Conservation (phyloP, 2,113 vertebrate species). For the Salminus brasiliensis region DNA sequence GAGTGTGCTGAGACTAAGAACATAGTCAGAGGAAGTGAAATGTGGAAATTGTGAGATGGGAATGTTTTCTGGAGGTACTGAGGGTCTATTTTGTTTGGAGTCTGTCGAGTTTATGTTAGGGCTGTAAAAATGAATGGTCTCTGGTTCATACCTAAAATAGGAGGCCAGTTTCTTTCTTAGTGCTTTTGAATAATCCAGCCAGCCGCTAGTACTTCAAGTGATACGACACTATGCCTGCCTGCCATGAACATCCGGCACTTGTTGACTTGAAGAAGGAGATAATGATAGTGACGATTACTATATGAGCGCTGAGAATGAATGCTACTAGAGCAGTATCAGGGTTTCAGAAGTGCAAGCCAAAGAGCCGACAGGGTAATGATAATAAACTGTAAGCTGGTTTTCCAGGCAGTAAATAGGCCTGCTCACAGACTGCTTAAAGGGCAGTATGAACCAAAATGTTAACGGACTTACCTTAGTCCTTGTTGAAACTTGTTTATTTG, state of each 20-base stretch:
- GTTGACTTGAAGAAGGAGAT: slow-evolving; percentile 16
- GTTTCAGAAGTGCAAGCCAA: neutral
- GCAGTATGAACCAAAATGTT: too few relatives aligned
- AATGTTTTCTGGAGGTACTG: slow-evolving; percentile 16
- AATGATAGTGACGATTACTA: neutral
- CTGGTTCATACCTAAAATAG: slow-evolving; percentile 25
- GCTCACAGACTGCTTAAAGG: neutral
- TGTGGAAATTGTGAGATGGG: neutral
- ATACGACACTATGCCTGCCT: neutral
- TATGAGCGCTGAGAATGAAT: neutral
- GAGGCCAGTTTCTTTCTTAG: slow-evolving; percentile 32
- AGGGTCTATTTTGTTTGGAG: slow-evolving; percentile 29
- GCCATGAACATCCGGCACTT: slow-evolving; percentile 21
- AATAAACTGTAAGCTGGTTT: neutral
- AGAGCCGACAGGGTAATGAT: neutral
- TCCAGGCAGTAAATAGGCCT: neutral
- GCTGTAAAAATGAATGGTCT: slow-evolving; percentile 35
- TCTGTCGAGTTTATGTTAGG: slow-evolving; percentile 34
- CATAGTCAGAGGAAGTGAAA: neutral
- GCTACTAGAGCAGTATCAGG: neutral
- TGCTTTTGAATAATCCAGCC: slow-evolving; percentile 19
- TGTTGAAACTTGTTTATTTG: too few relatives aligned
- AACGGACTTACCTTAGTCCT: too few relatives aligned
- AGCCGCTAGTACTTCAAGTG: slow-evolving; percentile 7
- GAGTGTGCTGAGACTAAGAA: neutral